These are phyloP conservation scores for Sebastes taczanowskii DNA, from an alignment of 2,797 vertebrate genomes.

Conservation along the genomic window DNA sequence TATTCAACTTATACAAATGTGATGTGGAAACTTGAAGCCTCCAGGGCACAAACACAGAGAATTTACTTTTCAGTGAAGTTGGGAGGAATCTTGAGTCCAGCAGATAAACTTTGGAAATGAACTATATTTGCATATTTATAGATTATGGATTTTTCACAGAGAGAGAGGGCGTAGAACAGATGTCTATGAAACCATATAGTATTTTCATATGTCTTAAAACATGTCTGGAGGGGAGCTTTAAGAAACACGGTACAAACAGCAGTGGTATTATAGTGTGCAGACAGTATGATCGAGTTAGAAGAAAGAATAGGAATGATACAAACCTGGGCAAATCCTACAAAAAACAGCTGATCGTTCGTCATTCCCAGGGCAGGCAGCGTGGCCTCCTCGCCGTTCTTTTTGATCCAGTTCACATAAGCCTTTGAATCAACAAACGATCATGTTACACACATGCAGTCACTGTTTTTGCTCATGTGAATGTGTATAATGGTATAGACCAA, in stretches of 20 bases:
- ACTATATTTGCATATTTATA: neutral
- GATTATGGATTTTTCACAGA: neutral
- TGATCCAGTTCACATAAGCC: slow-evolving; percentile 96
- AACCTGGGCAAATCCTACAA: slow-evolving; percentile 97
- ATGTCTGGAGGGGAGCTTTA: neutral
- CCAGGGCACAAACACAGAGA: neutral
- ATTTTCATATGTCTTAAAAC: neutral
- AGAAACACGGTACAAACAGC: neutral
- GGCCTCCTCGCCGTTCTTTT: slow-evolving; percentile 90
- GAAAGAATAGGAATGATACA: slow-evolving; percentile 39
- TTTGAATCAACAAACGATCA: slow-evolving; percentile 69
- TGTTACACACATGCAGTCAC: slow-evolving; percentile 44
- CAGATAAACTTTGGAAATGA: neutral
- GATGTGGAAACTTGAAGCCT: neutral
- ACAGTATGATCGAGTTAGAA: neutral
- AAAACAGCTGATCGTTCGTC: slow-evolving; percentile 97
- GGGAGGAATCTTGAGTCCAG: neutral
- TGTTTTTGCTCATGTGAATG: neutral
- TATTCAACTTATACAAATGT: neutral
- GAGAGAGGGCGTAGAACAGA: neutral
- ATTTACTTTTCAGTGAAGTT: neutral
- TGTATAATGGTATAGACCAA: neutral
- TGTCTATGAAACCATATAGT: neutral
- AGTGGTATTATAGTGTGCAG: neutral
- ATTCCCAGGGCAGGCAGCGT: slow-evolving; percentile 89